A percentile compares a stretch with the other conserved stretches of the same genome.
These are phyloP conservation scores for Anguilla japonica DNA, from an alignment of 2,113 vertebrate species.

Conservation along the genomic window DNA sequence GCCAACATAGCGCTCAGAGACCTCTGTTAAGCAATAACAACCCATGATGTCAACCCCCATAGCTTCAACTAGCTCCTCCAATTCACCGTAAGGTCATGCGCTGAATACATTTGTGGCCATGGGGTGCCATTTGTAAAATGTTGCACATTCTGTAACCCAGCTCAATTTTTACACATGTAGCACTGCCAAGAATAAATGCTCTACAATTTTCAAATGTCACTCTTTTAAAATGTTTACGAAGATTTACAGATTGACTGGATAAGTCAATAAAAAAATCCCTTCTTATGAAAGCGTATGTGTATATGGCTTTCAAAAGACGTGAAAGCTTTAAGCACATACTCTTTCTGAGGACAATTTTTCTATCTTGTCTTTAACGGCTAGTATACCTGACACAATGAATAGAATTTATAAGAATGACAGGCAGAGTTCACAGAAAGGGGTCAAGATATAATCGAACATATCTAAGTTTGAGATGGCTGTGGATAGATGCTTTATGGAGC, in stretches of 20 bases:
- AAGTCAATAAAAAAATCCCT: too few species aligned
- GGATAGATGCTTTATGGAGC: not conserved
- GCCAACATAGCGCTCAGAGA: constrained; percentile 53
- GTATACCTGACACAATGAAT: not conserved
- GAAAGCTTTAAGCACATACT: too few species aligned
- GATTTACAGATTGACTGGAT: too few species aligned
- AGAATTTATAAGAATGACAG: not conserved
- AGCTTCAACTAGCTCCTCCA: constrained; percentile 25
- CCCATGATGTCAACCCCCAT: constrained; percentile 53
- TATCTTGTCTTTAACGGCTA: not conserved
- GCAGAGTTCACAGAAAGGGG: not conserved
- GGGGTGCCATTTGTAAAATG: not conserved
- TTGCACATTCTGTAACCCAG: too few species aligned
- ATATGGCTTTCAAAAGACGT: too few species aligned
- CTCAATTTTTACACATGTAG: too few species aligned
- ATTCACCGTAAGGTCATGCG: not conserved
- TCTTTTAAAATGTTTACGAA: too few species aligned
- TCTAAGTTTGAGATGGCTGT: not conserved
- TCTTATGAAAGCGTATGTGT: too few species aligned
- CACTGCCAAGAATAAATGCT: too few species aligned
- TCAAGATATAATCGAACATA: not conserved
- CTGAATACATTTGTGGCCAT: not conserved
- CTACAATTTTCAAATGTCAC: too few species aligned
- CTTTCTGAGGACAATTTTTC: too few species aligned
- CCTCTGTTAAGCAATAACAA: constrained; percentile 64